Evolutionary conservation across 2,797 vertebrate species (phyloP).

Genomic region (Megaceryle alcyon): DNA sequence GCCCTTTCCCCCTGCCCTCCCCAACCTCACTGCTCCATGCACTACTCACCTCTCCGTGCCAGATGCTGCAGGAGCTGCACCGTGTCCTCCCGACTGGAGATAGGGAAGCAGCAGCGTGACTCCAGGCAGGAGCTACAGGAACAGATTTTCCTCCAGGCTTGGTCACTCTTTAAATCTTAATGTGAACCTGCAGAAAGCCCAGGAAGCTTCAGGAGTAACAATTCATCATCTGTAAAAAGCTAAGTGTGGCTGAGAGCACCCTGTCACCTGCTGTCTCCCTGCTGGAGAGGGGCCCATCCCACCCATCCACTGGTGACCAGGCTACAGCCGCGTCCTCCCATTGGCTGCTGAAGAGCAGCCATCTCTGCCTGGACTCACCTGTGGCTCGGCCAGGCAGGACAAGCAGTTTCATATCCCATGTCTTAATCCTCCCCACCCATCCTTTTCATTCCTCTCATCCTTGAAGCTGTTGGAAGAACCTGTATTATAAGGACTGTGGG

Average conservation of each 20-base stretch:
- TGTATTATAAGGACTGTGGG: not conserved
- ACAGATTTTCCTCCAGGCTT: not conserved
- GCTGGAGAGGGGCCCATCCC: not conserved
- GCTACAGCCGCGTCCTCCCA: not conserved
- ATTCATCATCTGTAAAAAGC: not conserved
- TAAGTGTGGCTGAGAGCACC: rapidly evolving
- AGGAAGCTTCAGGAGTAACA: not conserved
- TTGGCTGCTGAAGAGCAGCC: not conserved
- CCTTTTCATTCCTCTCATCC: not conserved
- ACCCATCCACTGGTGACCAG: not conserved
- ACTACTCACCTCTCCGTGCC: not conserved
- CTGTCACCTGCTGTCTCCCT: rapidly evolving
- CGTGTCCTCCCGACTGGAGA: rapidly evolving
- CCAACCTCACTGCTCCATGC: not conserved
- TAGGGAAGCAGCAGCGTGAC: not conserved
- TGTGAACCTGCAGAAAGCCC: not conserved
- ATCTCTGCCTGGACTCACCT: not conserved
- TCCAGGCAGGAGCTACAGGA: not conserved
- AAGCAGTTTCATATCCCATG: not conserved
- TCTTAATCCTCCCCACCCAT: not conserved
- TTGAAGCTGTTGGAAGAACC: not conserved
- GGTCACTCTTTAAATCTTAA: not conserved
- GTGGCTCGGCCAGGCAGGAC: not conserved
- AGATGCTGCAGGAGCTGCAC: not conserved
- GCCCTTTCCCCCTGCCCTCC: not conserved